phyloP scores from a whole-genome alignment of 2,888 invertebrate species.

The Cotesia congregata region DNA sequence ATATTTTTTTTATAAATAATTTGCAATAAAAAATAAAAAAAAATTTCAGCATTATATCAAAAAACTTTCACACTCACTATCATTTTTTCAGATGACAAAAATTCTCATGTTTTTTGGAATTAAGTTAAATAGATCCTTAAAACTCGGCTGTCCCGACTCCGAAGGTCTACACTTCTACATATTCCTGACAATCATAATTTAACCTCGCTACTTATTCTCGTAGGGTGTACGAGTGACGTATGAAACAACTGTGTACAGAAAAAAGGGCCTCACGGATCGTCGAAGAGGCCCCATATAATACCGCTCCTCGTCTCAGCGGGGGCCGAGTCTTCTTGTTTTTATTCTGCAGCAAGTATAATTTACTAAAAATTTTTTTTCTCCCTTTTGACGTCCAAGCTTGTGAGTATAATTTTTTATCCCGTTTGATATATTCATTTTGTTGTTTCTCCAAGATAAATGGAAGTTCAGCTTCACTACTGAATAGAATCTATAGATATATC shows the following conservation, averaged over 20 bases:
- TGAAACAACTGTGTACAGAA: slow-evolving; percentile 46
- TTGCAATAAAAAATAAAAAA: not conserved
- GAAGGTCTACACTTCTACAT: not conserved
- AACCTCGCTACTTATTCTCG: not conserved
- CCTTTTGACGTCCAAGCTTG: not conserved
- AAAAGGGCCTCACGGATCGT: slow-evolving; percentile 59
- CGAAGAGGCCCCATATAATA: slow-evolving; percentile 45
- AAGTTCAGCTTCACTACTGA: not conserved
- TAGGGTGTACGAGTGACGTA: slow-evolving; percentile 20
- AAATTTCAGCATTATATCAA: not conserved
- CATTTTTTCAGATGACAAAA: not conserved
- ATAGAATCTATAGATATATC: not conserved
- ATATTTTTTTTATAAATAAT: no score
- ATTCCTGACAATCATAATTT: not conserved
- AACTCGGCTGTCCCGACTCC: not conserved
- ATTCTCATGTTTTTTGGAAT: slow-evolving; percentile 3
- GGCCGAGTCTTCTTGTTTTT: slow-evolving; percentile 26
- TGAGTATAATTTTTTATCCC: not conserved
- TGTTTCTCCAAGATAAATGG: not conserved
- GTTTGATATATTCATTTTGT: not conserved
- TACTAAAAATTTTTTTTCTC: not conserved
- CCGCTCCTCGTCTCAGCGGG: slow-evolving; percentile 29
- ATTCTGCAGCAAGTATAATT: slow-evolving; percentile 3
- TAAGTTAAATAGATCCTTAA: slow-evolving; percentile 10
- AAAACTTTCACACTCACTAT: no score